phyloP scores from a whole-genome alignment of 2,888 invertebrate genomes.

The Heliconius sara region DNA sequence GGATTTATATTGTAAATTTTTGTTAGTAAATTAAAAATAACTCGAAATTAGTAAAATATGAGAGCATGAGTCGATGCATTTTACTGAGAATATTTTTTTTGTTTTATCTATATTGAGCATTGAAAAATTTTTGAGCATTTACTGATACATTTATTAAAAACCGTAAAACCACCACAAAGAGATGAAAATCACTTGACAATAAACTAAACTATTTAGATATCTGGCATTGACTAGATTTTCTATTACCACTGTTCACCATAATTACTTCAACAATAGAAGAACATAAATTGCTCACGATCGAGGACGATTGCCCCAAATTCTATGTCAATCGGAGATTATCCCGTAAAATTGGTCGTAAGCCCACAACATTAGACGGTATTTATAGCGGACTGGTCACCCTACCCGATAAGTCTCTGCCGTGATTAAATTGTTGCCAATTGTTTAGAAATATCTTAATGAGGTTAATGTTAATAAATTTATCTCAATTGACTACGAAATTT shows the following conservation, averaged over 20 bases:
- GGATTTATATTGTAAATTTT: background rate
- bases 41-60: background rate
- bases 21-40: background rate
- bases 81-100: too few relatives aligned
- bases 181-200: background rate
- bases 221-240: background rate
- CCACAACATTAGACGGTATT: constrained; percentile 70
- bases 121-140: background rate
- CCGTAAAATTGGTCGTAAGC: constrained; percentile 68
- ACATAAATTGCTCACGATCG: constrained; percentile 65
- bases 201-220: background rate
- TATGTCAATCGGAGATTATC: constrained; percentile 76
- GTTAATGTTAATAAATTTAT: constrained; percentile 25
- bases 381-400: constrained; percentile 66
- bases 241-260: constrained; percentile 35
- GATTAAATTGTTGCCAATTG: constrained; percentile 41
- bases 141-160: background rate
- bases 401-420: constrained; percentile 48
- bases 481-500: constrained; percentile 1
- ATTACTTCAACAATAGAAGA: constrained; percentile 46
- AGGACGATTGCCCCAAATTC: constrained; percentile 69
- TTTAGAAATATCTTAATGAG: constrained; percentile 23
- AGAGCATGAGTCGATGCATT: background rate
- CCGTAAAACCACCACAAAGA: background rate
- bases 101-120: too few relatives aligned